A percentile compares a stretch with the other conserved stretches of the same genome.
Evolutionary conservation across 2,888 invertebrate genomes (phyloP).

Genomic region (Platycnemis pennipes): DNA sequence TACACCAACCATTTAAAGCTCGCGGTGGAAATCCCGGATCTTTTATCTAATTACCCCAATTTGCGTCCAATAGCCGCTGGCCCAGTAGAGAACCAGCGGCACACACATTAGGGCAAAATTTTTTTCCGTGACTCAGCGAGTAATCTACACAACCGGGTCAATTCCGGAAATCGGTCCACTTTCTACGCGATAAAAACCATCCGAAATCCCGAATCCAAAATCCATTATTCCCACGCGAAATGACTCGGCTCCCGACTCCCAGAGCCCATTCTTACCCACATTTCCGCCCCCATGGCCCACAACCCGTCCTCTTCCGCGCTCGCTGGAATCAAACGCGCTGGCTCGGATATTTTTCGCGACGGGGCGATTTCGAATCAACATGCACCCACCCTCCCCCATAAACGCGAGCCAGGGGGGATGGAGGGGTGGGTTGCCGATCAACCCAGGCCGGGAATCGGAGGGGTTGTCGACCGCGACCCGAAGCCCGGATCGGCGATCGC

Average conservation of each 20-base stretch:
- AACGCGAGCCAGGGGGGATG: too few species aligned
- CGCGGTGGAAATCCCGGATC: background rate
- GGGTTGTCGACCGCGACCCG: background rate
- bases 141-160: background rate
- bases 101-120: background rate
- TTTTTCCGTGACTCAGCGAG: background rate
- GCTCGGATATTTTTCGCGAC: too few species aligned
- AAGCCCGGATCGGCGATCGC: background rate
- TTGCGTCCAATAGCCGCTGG: background rate
- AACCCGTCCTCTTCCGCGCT: too few species aligned
- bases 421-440: background rate
- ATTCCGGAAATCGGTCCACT: background rate
- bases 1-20: background rate
- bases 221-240: constrained; percentile 13
- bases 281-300: too few species aligned
- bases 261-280: too few species aligned
- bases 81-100: background rate
- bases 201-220: background rate
- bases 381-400: too few species aligned
- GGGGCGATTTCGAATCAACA: too few species aligned
- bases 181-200: background rate
- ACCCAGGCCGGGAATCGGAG: background rate
- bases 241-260: background rate
- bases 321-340: too few species aligned
- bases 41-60: background rate